Conservation (phyloP, 2,888 invertebrate species). For the Ferdinandea cuprea region DNA sequence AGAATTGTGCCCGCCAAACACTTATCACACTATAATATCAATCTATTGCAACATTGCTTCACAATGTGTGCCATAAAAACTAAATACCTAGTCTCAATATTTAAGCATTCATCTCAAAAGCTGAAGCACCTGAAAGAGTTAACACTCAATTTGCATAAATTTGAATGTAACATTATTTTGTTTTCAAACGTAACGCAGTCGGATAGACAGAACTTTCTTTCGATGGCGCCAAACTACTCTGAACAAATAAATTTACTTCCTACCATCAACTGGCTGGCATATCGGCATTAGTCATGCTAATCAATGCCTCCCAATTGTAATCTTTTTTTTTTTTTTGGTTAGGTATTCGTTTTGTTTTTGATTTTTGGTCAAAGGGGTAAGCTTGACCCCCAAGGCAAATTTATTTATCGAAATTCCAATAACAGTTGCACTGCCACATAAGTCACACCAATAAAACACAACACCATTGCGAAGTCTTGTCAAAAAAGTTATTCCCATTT, state of each 20-base stretch:
- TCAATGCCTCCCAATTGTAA: conserved; percentile 6
- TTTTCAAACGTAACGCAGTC: conserved; percentile 14
- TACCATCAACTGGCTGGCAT: conserved; percentile 8
- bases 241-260: conserved; percentile 15
- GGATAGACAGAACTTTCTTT: conserved; percentile 54
- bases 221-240: conserved; percentile 52
- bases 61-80: neutral
- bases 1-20: no score
- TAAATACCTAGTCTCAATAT: neutral
- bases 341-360: no score
- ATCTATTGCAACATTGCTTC: no score
- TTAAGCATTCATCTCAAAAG: conserved; percentile 30
- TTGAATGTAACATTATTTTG: conserved; percentile 26
- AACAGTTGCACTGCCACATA: conserved; percentile 46
- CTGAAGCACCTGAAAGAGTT: conserved; percentile 34
- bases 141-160: conserved; percentile 55
- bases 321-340: neutral
- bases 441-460: conserved; percentile 44
- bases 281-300: conserved; percentile 44
- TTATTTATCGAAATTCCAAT: no score
- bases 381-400: conserved; percentile 26
- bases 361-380: no score
- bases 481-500: conserved; percentile 20
- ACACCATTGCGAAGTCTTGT: neutral
- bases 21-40: no score